Percentiles rank a stretch among this genome's conserved stretches.
These are phyloP conservation scores for Patella depressa DNA, from an alignment of 2,888 invertebrate genomes.

Conservation along the genomic window DNA sequence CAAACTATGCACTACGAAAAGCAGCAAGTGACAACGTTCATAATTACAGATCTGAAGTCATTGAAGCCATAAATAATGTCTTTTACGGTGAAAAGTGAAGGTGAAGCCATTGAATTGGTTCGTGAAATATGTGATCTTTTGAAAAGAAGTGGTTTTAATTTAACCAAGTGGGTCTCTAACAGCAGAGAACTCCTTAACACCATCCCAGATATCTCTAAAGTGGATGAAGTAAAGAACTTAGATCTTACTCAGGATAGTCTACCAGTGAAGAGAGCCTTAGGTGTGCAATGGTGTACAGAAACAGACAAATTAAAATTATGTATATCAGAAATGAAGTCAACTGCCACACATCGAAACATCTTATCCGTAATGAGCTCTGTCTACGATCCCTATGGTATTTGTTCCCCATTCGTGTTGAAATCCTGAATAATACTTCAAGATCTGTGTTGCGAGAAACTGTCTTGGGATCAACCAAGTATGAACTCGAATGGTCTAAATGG, in stretches of 20 bases:
- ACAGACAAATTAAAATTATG: slow-evolving; percentile 14
- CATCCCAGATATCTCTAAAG: slow-evolving; percentile 20
- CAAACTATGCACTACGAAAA: slow-evolving; percentile 6
- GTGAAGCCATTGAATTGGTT: slow-evolving; percentile 14
- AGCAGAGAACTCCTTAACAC: slow-evolving; percentile 13
- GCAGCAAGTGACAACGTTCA: background rate
- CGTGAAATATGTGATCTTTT: slow-evolving; percentile 17
- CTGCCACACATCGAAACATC: slow-evolving; percentile 3
- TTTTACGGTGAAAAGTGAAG: slow-evolving; percentile 28
- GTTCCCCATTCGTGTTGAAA: background rate
- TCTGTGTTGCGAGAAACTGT: background rate
- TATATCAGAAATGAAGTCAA: background rate
- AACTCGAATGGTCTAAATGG: background rate
- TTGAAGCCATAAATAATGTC: slow-evolving; percentile 8
- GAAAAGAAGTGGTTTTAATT: slow-evolving; percentile 18
- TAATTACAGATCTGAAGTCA: slow-evolving; percentile 9
- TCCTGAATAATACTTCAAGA: background rate
- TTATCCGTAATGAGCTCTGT: slow-evolving; percentile 15
- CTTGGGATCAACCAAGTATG: background rate
- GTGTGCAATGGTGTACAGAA: slow-evolving; percentile 20
- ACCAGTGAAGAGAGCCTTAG: slow-evolving; percentile 24
- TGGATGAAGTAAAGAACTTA: slow-evolving; percentile 4
- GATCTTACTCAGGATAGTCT: slow-evolving; percentile 16
- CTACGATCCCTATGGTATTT: background rate
- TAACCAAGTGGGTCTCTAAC: slow-evolving; percentile 30